These are phyloP conservation scores for Acleris laterana DNA, from an alignment of 2,888 invertebrate genomes.

Conservation along the genomic window DNA sequence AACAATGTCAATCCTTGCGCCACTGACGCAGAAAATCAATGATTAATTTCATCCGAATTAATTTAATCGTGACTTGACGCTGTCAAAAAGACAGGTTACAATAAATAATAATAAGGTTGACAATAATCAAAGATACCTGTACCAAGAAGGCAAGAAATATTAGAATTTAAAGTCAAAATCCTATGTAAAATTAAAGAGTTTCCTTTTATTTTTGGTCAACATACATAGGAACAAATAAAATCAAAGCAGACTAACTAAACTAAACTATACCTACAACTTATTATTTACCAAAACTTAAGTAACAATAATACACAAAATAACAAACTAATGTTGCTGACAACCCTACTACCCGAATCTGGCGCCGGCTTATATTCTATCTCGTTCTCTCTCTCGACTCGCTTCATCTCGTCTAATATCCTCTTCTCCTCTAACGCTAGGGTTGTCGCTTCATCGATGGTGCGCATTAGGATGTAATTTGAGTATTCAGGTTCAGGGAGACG, in stretches of 20 bases:
- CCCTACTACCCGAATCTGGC: conserved; percentile 40
- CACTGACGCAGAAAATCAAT: too few species aligned
- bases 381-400: conserved; percentile 68
- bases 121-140: too few species aligned
- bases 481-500: conserved; percentile 61
- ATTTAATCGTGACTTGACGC: too few species aligned
- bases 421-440: conserved; percentile 81
- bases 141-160: too few species aligned
- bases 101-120: too few species aligned
- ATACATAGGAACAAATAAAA: conserved; percentile 17
- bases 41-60: too few species aligned
- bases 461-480: conserved; percentile 88
- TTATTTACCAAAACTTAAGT: conserved; percentile 24
- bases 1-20: fast-evolving
- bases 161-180: too few species aligned
- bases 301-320: conserved; percentile 17
- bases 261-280: not conserved
- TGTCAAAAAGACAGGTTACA: too few species aligned
- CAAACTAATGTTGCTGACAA: conserved; percentile 35
- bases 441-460: conserved; percentile 88
- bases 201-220: not conserved
- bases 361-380: conserved; percentile 64
- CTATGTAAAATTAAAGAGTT: not conserved
- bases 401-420: conserved; percentile 77
- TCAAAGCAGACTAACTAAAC: not conserved